Conservation (phyloP, 1,140 invertebrate genomes). For the Pseudomyrmex pallidus region DNA sequence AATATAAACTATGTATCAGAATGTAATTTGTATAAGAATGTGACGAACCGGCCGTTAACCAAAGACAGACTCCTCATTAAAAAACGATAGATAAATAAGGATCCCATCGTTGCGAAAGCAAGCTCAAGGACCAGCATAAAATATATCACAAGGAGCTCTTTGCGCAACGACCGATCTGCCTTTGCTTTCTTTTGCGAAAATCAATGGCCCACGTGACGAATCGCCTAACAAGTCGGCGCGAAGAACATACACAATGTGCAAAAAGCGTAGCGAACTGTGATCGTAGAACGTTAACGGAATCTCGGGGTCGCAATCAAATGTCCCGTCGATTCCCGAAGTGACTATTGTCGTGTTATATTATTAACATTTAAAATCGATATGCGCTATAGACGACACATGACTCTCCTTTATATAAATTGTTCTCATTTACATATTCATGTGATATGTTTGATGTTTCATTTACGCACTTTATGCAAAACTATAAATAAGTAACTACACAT, state of each 20-base stretch:
- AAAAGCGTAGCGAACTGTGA: conserved; percentile 20
- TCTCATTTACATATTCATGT: neutral
- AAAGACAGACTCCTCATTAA: conserved; percentile 19
- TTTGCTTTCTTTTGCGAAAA: conserved; percentile 18
- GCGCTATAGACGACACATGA: neutral
- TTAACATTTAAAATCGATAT: neutral
- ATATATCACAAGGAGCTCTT: conserved; percentile 61
- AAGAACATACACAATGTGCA: conserved; percentile 1
- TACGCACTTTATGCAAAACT: neutral
- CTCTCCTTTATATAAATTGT: neutral
- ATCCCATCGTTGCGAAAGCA: conserved; percentile 59
- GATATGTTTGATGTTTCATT: neutral
- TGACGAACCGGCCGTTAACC: neutral
- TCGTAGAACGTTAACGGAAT: conserved; percentile 36
- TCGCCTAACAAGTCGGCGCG: conserved; percentile 5
- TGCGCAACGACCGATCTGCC: conserved; percentile 49
- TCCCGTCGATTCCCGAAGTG: conserved; percentile 57
- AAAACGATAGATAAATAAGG: conserved; percentile 9
- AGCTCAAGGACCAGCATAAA: conserved; percentile 64
- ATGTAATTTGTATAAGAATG: neutral
- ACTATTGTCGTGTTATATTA: neutral
- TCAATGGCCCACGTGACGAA: neutral
- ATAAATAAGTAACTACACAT: neutral
- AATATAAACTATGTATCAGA: neutral
- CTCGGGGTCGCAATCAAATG: conserved; percentile 60